Conservation (phyloP, 2,888 invertebrate species). For the Apodemia duryi region DNA sequence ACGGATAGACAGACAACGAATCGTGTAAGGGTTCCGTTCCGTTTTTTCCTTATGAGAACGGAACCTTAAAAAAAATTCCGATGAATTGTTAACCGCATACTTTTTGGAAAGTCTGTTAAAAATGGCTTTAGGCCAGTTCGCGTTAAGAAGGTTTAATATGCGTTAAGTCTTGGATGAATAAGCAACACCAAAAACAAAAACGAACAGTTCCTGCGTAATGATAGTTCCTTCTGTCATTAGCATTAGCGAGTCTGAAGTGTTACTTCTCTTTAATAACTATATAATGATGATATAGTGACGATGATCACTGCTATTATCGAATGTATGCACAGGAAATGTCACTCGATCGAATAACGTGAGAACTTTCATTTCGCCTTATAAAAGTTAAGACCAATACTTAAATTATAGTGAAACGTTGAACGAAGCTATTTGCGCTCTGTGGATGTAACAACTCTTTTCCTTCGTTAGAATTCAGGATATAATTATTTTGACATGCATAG, state of each 20-base stretch:
- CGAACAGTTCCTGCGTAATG: not conserved
- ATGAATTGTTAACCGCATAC: too few species aligned
- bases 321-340: constrained; percentile 41
- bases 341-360: constrained; percentile 52
- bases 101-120: too few species aligned
- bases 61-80: too few species aligned
- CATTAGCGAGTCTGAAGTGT: constrained; percentile 14
- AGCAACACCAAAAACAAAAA: constrained; percentile 6
- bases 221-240: not conserved
- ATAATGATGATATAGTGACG: constrained; percentile 46
- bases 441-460: not conserved
- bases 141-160: not conserved
- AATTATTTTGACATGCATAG: not conserved
- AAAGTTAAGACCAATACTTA: not conserved
- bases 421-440: not conserved
- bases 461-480: not conserved
- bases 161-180: not conserved
- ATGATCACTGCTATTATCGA: constrained; percentile 50
- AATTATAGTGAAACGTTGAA: not conserved
- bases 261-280: constrained; percentile 32
- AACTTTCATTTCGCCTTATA: constrained; percentile 27
- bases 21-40: too few species aligned
- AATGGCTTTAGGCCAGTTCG: not conserved
- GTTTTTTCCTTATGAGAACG: too few species aligned
- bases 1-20: too few species aligned